Conservation (phyloP, 1,140 invertebrate species). For the Pissodes strobi region DNA sequence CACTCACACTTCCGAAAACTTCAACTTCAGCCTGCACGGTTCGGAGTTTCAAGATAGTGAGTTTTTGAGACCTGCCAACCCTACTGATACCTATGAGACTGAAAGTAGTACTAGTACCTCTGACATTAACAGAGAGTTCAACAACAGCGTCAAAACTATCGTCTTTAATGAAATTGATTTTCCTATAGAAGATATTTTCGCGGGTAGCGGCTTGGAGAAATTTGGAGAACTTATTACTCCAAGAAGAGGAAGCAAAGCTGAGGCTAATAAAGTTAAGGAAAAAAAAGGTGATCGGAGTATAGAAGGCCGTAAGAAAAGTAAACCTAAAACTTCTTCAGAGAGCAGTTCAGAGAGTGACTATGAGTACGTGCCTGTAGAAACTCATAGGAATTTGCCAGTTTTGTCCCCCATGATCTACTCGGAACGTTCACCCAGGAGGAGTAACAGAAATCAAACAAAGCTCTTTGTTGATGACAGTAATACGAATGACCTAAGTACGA, state of each 20-base stretch:
- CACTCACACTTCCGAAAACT: constrained; percentile 30
- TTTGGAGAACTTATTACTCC: constrained; percentile 46
- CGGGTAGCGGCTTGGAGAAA: constrained; percentile 40
- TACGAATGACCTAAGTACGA: neutral
- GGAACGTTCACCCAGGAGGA: no score
- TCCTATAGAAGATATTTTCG: constrained; percentile 45
- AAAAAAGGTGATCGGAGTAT: neutral
- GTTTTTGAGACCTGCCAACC: constrained; percentile 34
- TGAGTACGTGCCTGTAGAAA: constrained; percentile 23
- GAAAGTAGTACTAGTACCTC: constrained; percentile 48
- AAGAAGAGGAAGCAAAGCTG: constrained; percentile 14
- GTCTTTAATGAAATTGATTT: constrained; percentile 48
- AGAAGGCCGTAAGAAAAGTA: neutral
- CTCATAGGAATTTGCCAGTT: constrained; percentile 38
- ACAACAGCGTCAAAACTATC: constrained; percentile 37
- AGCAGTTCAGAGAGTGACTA: constrained; percentile 48
- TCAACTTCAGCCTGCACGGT: constrained; percentile 48
- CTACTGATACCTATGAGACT: constrained; percentile 43
- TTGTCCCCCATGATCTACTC: constrained; percentile 45
- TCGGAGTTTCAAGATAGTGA: constrained; percentile 41
- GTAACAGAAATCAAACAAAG: no score
- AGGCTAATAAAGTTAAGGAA: constrained; percentile 17
- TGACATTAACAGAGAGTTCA: constrained; percentile 36
- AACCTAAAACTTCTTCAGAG: constrained; percentile 15
- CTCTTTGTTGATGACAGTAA: no score